Percentiles rank a stretch among this genome's conserved stretches.
These are phyloP conservation scores for Eupelmus urozonus DNA, from an alignment of 2,888 invertebrate species.

Conservation along the genomic window DNA sequence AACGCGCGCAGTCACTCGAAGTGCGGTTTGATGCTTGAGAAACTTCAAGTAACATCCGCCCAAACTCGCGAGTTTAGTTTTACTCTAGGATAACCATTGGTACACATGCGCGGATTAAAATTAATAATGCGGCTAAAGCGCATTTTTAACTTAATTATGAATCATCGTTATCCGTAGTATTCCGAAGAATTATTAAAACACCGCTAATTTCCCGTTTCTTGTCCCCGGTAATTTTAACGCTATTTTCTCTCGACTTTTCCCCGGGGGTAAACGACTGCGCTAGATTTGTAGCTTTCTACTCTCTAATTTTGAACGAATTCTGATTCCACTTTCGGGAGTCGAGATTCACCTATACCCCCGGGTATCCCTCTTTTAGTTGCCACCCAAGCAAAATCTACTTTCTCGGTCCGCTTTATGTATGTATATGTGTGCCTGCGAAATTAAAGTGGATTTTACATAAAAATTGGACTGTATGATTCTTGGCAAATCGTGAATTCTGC, in stretches of 20 bases:
- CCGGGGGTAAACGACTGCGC: neutral
- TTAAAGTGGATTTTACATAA: slow-evolving; percentile 25
- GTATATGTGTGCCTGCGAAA: neutral
- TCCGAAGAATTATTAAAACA: slow-evolving; percentile 2
- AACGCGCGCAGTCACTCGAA: slow-evolving; percentile 23
- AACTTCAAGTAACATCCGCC: slow-evolving; percentile 23
- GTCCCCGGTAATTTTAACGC: slow-evolving; percentile 19
- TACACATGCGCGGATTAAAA: no score
- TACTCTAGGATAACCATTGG: no score
- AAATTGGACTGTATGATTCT: slow-evolving; percentile 8
- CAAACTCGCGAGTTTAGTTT: slow-evolving; percentile 28
- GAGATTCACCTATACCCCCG: slow-evolving; percentile 21
- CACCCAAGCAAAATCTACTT: slow-evolving; percentile 19
- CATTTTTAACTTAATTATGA: no score
- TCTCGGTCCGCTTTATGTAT: no score
- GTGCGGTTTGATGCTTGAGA: slow-evolving; percentile 29
- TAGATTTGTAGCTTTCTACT: slow-evolving; percentile 38
- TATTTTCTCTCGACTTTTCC: slow-evolving; percentile 29
- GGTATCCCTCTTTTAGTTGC: slow-evolving; percentile 46
- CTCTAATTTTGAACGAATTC: slow-evolving; percentile 49
- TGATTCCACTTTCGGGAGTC: slow-evolving; percentile 38
- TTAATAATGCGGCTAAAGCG: no score
- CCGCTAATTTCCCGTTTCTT: neutral
- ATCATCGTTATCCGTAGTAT: neutral
- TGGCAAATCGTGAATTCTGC: neutral